Percentiles rank a stretch among this genome's conserved stretches.
Evolutionary conservation across 2,888 invertebrate species (phyloP).

Genomic region (Matsumyia berberina): DNA sequence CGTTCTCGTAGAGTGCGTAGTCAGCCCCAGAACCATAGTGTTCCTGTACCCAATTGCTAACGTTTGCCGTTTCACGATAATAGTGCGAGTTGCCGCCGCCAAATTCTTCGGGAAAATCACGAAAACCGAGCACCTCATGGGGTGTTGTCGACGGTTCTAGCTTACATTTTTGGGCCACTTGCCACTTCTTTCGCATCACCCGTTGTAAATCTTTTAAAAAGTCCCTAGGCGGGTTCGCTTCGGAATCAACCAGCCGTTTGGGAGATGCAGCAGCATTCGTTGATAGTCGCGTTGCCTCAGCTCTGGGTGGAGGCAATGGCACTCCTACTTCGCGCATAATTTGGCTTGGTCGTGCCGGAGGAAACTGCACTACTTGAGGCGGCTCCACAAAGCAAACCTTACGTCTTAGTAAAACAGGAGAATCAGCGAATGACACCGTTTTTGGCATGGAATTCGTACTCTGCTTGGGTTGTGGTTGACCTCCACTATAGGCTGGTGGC

Average conservation of each 20-base stretch:
- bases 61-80: conserved; percentile 87
- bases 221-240: conserved; percentile 90
- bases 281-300: conserved; percentile 90
- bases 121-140: conserved; percentile 95
- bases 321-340: conserved; percentile 75
- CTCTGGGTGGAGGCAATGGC: conserved; percentile 90
- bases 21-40: conserved; percentile 88
- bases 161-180: conserved; percentile 96
- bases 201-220: conserved; percentile 95
- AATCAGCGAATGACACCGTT: conserved; percentile 84
- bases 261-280: conserved; percentile 87
- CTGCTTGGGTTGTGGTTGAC: conserved; percentile 67
- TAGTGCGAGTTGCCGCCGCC: conserved; percentile 81
- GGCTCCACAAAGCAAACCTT: conserved; percentile 84
- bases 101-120: conserved; percentile 89
- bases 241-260: conserved; percentile 90
- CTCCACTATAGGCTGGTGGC: conserved; percentile 83
- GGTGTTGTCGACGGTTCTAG: conserved; percentile 94
- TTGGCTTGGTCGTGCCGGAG: conserved; percentile 78
- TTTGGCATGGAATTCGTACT: conserved; percentile 78
- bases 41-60: conserved; percentile 95
- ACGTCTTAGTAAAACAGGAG: conserved; percentile 83
- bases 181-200: conserved; percentile 97
- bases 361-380: conserved; percentile 78
- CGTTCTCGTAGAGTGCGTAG: conserved; percentile 89